These are phyloP conservation scores for Bettongia penicillata DNA, from an alignment of 2,113 vertebrate species.

Conservation along the genomic window DNA sequence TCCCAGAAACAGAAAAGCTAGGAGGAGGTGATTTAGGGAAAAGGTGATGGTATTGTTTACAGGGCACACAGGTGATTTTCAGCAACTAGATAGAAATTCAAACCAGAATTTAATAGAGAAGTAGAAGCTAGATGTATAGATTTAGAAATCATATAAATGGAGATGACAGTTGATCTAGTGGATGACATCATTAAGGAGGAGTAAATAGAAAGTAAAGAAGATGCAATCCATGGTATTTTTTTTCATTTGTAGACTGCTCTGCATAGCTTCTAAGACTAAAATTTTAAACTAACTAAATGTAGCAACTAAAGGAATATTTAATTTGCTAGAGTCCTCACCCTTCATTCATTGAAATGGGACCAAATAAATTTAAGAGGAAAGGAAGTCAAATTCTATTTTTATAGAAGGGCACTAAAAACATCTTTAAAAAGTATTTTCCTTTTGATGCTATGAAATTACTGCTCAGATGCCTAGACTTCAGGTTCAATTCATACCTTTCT, in stretches of 20 bases:
- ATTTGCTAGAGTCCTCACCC: background rate
- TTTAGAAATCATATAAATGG: background rate
- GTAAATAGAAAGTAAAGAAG: background rate
- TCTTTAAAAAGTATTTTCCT: conserved; percentile 29
- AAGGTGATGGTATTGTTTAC: background rate
- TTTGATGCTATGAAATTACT: background rate
- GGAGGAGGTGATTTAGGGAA: background rate
- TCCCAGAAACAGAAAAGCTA: background rate
- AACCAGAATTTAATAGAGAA: background rate
- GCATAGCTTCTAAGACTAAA: background rate
- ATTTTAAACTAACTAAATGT: conserved; percentile 12
- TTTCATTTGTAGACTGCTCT: background rate
- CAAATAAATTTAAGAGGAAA: conserved; percentile 38
- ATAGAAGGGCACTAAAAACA: background rate
- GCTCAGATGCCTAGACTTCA: background rate
- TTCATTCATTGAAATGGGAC: conserved; percentile 34
- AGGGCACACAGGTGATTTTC: background rate
- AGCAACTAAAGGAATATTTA: conserved; percentile 35
- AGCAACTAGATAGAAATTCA: background rate
- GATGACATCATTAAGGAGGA: conserved; percentile 13
- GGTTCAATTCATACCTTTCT: conserved; percentile 42
- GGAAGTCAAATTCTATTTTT: conserved; percentile 21
- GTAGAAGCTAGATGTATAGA: background rate
- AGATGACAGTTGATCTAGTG: background rate
- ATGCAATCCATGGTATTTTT: background rate